A percentile compares a stretch with the other conserved stretches of the same genome.
phyloP scores from a whole-genome alignment of 53 echinoderm and acorn worm species.

The Crossaster papposus region DNA sequence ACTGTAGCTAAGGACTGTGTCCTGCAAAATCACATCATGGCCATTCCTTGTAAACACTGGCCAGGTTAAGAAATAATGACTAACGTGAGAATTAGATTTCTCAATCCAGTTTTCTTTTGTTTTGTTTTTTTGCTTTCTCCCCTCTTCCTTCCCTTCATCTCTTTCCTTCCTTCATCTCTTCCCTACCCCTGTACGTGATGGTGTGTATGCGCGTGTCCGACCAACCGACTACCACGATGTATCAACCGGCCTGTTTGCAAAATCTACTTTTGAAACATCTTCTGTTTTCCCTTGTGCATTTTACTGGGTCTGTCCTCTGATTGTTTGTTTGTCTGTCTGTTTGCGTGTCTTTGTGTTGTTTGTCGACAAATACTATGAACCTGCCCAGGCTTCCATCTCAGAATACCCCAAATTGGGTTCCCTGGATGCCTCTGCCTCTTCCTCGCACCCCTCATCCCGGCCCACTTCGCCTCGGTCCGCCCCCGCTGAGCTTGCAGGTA shows the following conservation, averaged over 20 bases:
- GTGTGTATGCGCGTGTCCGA: constrained; percentile 23
- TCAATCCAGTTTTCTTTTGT: constrained; percentile 46
- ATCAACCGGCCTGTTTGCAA: constrained; percentile 16
- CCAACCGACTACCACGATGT: constrained; percentile 32
- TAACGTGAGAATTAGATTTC: not conserved
- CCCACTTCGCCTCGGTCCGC: constrained; percentile 67
- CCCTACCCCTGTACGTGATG: not conserved
- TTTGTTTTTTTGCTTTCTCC: not conserved
- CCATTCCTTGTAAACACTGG: not conserved
- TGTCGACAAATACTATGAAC: constrained; percentile 1
- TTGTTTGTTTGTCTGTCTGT: not conserved
- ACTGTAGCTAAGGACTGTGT: too few relatives aligned
- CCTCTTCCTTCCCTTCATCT: not conserved
- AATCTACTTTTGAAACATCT: not conserved
- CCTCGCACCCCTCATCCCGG: constrained; percentile 58
- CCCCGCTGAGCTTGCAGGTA: constrained; percentile 69
- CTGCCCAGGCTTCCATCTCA: constrained; percentile 63
- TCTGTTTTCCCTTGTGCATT: not conserved
- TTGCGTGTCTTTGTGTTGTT: not conserved
- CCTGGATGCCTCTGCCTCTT: constrained; percentile 58
- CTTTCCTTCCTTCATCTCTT: not conserved
- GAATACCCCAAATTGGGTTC: constrained; percentile 67
- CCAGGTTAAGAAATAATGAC: constrained; percentile 32
- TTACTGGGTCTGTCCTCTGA: not conserved
- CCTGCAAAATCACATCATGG: too few relatives aligned